These are phyloP conservation scores for Gorsachius magnificus DNA, from an alignment of 2,797 vertebrate species.

Conservation along the genomic window DNA sequence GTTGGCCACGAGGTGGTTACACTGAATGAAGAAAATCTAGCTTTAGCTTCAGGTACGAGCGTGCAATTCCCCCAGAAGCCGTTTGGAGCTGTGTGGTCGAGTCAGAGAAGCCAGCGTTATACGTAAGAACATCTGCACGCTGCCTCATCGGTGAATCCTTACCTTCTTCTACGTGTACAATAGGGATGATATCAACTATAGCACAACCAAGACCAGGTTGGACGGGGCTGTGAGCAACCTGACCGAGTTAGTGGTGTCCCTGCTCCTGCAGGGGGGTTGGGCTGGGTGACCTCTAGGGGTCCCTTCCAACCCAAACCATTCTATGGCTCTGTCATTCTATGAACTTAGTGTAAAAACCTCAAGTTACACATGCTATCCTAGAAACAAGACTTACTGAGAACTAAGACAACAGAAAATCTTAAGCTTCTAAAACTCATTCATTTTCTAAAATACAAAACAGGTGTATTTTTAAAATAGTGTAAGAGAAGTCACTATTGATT, in stretches of 20 bases:
- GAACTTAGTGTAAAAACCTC: not conserved
- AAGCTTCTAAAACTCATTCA: not conserved
- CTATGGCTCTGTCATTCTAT: too few species aligned
- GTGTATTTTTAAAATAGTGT: too few species aligned
- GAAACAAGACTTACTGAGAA: not conserved
- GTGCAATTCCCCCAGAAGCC: fast-evolving
- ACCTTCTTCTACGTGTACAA: fast-evolving
- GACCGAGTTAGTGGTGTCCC: too few species aligned
- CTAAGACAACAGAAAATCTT: not conserved
- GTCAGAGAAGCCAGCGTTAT: fast-evolving
- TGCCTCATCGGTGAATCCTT: not conserved
- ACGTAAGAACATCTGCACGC: fast-evolving
- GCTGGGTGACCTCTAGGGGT: too few species aligned
- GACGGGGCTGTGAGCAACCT: too few species aligned
- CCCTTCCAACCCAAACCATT: too few species aligned
- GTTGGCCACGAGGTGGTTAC: fast-evolving
- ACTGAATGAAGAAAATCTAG: fast-evolving
- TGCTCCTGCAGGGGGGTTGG: too few species aligned
- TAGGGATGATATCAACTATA: not conserved
- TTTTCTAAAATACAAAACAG: not conserved
- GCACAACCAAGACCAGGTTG: too few species aligned
- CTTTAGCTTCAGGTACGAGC: fast-evolving
- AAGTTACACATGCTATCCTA: not conserved
- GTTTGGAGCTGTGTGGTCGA: not conserved
- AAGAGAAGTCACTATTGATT: not conserved